Conservation (phyloP, 2,797 vertebrate species). For the Tapera naevia region DNA sequence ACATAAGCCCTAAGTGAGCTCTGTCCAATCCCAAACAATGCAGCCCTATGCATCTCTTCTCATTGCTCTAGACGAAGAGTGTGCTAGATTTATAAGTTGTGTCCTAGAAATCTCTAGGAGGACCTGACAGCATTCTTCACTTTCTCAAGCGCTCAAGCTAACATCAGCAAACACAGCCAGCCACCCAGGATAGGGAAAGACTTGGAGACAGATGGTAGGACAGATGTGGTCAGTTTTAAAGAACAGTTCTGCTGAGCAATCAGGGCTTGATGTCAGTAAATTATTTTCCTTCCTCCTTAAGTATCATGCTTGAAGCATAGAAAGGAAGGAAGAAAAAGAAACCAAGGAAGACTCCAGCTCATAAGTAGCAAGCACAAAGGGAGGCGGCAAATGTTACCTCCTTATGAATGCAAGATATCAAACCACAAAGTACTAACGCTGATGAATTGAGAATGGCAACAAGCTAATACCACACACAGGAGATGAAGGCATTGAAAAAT, state of each 20-base stretch:
- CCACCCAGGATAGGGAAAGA: background rate
- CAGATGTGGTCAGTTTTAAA: background rate
- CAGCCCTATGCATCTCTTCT: background rate
- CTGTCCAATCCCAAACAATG: background rate
- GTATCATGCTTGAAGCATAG: background rate
- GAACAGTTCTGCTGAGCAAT: background rate
- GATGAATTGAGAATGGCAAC: background rate
- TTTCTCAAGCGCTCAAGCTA: background rate
- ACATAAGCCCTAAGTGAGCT: background rate
- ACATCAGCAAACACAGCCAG: background rate
- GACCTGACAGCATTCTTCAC: background rate
- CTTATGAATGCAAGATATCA: background rate
- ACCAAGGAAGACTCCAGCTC: background rate
- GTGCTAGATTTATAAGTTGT: background rate
- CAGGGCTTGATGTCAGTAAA: background rate
- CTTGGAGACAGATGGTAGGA: background rate
- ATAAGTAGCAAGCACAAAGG: background rate
- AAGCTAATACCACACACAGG: background rate
- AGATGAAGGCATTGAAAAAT: background rate
- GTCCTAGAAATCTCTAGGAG: background rate
- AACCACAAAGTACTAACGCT: background rate
- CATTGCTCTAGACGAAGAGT: background rate
- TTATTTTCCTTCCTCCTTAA: background rate
- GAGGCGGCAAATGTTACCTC: background rate
- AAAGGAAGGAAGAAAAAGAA: conserved; percentile 15